These are phyloP conservation scores for Buathra laborator DNA, from an alignment of 2,888 invertebrate genomes.

Conservation along the genomic window DNA sequence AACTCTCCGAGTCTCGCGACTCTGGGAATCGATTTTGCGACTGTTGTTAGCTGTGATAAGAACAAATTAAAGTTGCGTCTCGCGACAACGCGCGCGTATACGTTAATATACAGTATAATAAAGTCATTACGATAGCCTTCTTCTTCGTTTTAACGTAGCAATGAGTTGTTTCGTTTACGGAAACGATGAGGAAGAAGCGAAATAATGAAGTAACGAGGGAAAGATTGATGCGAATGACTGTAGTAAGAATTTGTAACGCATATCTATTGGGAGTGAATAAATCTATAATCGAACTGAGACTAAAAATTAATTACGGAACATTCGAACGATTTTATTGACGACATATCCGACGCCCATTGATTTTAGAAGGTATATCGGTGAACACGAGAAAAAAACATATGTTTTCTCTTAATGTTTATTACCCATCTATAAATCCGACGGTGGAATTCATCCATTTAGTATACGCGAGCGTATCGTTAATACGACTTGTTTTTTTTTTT, in stretches of 20 bases:
- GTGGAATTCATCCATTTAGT: conserved; percentile 29
- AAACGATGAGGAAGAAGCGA: background rate
- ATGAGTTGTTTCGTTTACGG: conserved; percentile 13
- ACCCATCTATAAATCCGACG: conserved; percentile 52
- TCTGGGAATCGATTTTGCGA: conserved; percentile 36
- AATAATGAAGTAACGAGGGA: background rate
- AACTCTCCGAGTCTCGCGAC: conserved; percentile 3
- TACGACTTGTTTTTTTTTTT: conserved; percentile 11
- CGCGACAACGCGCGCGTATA: background rate
- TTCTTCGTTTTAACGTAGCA: conserved; percentile 30
- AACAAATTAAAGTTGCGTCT: conserved; percentile 35
- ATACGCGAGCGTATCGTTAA: conserved; percentile 45
- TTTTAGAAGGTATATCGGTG: background rate
- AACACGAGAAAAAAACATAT: background rate
- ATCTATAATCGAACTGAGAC: conserved; percentile 42
- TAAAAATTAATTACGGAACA: conserved; percentile 12
- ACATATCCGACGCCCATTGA: conserved; percentile 14
- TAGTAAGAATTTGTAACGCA: conserved; percentile 60
- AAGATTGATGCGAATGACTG: conserved; percentile 17
- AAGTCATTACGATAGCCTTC: conserved; percentile 10
- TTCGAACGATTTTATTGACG: conserved; percentile 1
- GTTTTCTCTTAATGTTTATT: conserved; percentile 24
- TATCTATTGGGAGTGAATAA: conserved; percentile 65
- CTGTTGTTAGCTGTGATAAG: conserved; percentile 66
- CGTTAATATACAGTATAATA: conserved; percentile 49